These are phyloP conservation scores for Chloroclystis v-ata DNA, from an alignment of 2,888 invertebrate genomes.

Conservation along the genomic window DNA sequence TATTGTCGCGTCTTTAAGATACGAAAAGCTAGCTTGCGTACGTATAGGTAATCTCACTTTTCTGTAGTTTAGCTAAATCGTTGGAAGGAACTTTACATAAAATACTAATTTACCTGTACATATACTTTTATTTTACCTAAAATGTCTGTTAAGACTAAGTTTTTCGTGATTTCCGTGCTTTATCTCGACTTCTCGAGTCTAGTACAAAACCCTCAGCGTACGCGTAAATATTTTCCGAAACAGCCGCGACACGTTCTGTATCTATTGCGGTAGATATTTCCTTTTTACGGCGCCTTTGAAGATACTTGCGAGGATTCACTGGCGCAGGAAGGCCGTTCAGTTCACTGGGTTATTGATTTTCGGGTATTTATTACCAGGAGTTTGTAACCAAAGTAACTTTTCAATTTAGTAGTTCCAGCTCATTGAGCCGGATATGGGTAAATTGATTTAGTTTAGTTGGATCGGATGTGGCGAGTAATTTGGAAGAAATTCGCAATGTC, in stretches of 20 bases:
- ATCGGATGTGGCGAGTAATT: slow-evolving; percentile 6
- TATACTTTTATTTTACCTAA: too few species aligned
- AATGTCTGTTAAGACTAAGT: too few species aligned
- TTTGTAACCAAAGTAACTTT: slow-evolving; percentile 22
- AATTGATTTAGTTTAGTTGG: slow-evolving; percentile 19
- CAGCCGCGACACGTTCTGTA: slow-evolving; percentile 28
- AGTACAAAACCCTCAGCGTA: neutral
- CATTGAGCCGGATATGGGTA: slow-evolving; percentile 18
- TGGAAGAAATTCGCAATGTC: neutral
- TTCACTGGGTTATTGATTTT: slow-evolving; percentile 22
- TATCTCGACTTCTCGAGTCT: neutral
- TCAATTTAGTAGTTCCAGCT: slow-evolving; percentile 21
- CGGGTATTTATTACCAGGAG: slow-evolving; percentile 19
- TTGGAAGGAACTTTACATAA: too few species aligned
- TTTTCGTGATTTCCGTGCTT: too few species aligned
- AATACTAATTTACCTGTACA: too few species aligned
- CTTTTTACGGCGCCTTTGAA: slow-evolving; percentile 27
- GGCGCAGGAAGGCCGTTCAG: slow-evolving; percentile 11
- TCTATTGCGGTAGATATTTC: slow-evolving; percentile 30
- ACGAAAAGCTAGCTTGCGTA: too few species aligned
- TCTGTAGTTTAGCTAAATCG: too few species aligned
- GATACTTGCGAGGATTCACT: slow-evolving; percentile 20
- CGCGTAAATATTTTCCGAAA: slow-evolving; percentile 26
- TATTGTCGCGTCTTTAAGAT: too few species aligned
- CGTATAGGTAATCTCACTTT: too few species aligned